These are phyloP conservation scores for Geopemphigus sp. DNA, from an alignment of 1,140 invertebrate species.

Conservation along the genomic window DNA sequence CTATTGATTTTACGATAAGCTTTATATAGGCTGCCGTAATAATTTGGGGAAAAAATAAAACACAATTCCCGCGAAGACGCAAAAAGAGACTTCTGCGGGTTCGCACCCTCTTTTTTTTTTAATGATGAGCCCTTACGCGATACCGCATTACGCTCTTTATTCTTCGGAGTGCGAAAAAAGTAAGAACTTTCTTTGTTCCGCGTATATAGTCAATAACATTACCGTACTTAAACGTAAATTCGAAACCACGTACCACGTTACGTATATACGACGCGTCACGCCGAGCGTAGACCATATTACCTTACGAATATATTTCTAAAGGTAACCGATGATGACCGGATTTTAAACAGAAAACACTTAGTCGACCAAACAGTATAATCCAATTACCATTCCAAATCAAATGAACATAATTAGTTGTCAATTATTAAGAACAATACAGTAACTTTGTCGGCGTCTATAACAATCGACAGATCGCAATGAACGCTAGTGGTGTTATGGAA, in stretches of 20 bases:
- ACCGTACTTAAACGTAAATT: not conserved
- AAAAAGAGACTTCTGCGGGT: not conserved
- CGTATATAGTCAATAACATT: not conserved
- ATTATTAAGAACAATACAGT: too few relatives aligned
- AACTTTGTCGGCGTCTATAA: too few relatives aligned
- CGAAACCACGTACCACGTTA: not conserved
- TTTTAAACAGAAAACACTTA: too few relatives aligned
- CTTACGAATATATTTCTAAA: too few relatives aligned
- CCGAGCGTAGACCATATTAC: too few relatives aligned
- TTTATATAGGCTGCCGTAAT: not conserved
- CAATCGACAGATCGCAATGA: too few relatives aligned
- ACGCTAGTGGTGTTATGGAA: too few relatives aligned
- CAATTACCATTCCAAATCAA: too few relatives aligned
- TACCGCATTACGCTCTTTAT: not conserved
- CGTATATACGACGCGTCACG: not conserved
- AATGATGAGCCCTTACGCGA: not conserved
- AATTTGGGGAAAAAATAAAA: not conserved
- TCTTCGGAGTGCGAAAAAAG: too few relatives aligned
- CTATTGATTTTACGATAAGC: slow-evolving; percentile 11
- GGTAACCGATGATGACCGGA: too few relatives aligned
- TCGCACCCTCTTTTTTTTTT: not conserved
- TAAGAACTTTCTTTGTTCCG: not conserved
- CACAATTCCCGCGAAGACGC: not conserved
- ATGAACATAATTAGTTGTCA: too few relatives aligned
- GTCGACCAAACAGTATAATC: too few relatives aligned